A percentile compares a stretch with the other conserved stretches of the same genome.
phyloP scores from a whole-genome alignment of 2,888 invertebrate genomes.

The Synanthedon formicaeformis region DNA sequence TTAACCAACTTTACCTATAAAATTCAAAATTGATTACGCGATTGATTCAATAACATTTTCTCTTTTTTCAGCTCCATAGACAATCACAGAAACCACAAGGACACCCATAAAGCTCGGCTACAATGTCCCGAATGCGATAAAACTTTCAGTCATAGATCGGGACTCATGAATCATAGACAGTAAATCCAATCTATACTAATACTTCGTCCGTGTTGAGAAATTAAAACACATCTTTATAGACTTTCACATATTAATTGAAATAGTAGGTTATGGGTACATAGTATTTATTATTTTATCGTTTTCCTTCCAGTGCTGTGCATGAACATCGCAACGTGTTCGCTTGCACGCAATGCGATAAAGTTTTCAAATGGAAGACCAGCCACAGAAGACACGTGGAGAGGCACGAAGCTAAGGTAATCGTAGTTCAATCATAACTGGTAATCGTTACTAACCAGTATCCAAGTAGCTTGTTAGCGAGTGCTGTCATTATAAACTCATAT shows the following conservation, averaged over 20 bases:
- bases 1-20: too few species aligned
- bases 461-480: neutral
- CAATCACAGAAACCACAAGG: constrained; percentile 37
- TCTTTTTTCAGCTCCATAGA: constrained; percentile 34
- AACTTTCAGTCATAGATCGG: constrained; percentile 51
- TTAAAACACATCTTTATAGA: neutral
- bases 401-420: constrained; percentile 34
- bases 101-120: constrained; percentile 42
- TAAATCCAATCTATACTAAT: constrained; percentile 19
- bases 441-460: neutral
- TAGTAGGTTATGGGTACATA: too few species aligned
- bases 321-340: constrained; percentile 45
- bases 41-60: too few species aligned
- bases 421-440: neutral
- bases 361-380: constrained; percentile 56
- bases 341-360: constrained; percentile 41
- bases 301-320: constrained; percentile 37
- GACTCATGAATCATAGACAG: constrained; percentile 53
- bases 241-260: neutral
- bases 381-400: constrained; percentile 43
- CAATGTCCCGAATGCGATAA: constrained; percentile 53
- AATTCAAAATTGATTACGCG: too few species aligned
- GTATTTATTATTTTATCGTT: too few species aligned
- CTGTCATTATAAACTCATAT: neutral
- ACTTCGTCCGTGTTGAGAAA: too few species aligned